Evolutionary conservation across 2,113 vertebrate species (phyloP).

Genomic region (Raphicerus campestris): DNA sequence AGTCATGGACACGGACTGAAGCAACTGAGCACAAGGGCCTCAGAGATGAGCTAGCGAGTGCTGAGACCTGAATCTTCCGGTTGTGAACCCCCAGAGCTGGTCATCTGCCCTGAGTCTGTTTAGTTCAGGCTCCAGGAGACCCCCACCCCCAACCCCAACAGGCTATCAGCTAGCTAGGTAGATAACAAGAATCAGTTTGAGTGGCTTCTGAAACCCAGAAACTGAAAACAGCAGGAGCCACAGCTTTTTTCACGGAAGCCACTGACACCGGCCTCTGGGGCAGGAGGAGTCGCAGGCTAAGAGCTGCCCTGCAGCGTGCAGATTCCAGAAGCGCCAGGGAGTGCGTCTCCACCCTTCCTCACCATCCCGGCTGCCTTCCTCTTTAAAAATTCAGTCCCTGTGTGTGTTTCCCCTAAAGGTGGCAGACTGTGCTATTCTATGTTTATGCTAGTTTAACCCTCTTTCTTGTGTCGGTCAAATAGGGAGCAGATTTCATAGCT

Average conservation of each 20-base stretch:
- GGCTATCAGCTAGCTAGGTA: not conserved
- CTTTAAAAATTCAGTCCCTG: not conserved
- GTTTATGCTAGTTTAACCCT: slow-evolving; percentile 19
- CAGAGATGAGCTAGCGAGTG: not conserved
- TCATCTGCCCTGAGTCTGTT: not conserved
- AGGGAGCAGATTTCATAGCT: slow-evolving; percentile 26
- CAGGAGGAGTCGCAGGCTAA: not conserved
- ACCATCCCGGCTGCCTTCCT: not conserved
- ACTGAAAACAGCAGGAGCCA: not conserved
- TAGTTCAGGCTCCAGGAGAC: not conserved
- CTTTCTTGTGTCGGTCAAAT: not conserved
- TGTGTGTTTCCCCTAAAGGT: not conserved
- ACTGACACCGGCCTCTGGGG: not conserved
- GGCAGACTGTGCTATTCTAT: slow-evolving; percentile 31
- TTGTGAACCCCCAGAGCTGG: not conserved
- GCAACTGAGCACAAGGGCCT: not conserved
- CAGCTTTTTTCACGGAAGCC: not conserved
- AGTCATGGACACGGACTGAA: not conserved
- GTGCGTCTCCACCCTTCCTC: not conserved
- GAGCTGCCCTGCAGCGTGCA: rapidly evolving
- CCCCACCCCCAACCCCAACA: rapidly evolving
- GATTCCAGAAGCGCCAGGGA: not conserved
- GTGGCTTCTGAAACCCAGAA: not conserved
- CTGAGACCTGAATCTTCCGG: not conserved
- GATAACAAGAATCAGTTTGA: not conserved